phyloP scores from a whole-genome alignment of 1,140 invertebrate species.

The Hydropsyche tenuis region DNA sequence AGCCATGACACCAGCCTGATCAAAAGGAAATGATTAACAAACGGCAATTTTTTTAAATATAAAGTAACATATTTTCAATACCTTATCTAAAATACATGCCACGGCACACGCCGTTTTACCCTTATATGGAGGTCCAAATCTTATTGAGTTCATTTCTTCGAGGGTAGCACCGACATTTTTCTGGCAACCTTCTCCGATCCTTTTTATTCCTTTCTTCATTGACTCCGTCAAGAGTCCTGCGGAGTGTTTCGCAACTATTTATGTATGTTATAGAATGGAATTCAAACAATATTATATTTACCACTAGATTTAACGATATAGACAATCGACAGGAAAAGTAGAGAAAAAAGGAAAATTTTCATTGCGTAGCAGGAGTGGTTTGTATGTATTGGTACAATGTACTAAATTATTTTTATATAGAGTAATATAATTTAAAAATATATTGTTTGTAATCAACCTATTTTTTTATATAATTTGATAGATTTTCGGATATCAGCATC shows the following conservation, averaged over 20 bases:
- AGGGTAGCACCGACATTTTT: slow-evolving; percentile 44
- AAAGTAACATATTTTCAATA: slow-evolving; percentile 14
- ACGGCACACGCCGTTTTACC: slow-evolving; percentile 46
- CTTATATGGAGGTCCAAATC: slow-evolving; percentile 43
- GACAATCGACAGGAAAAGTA: too few species aligned
- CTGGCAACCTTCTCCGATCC: slow-evolving; percentile 43
- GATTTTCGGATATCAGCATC: too few species aligned
- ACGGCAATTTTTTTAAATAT: neutral
- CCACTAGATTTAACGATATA: too few species aligned
- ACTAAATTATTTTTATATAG: too few species aligned
- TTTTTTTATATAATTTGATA: too few species aligned
- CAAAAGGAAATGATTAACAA: neutral
- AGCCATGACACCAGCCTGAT: slow-evolving; percentile 45
- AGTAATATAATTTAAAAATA: too few species aligned
- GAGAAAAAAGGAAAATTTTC: too few species aligned
- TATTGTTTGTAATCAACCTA: too few species aligned
- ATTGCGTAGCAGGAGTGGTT: too few species aligned
- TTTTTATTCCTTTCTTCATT: slow-evolving; percentile 45
- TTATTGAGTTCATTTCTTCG: slow-evolving; percentile 44
- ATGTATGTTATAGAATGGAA: too few species aligned
- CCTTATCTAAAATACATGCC: slow-evolving; percentile 48
- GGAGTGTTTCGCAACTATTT: neutral
- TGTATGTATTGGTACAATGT: neutral
- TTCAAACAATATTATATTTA: too few species aligned
- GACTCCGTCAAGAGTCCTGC: slow-evolving; percentile 41